Base-by-base conservation (phyloP, 2,113 vertebrate species). In the Tringa solitaria region DNA sequence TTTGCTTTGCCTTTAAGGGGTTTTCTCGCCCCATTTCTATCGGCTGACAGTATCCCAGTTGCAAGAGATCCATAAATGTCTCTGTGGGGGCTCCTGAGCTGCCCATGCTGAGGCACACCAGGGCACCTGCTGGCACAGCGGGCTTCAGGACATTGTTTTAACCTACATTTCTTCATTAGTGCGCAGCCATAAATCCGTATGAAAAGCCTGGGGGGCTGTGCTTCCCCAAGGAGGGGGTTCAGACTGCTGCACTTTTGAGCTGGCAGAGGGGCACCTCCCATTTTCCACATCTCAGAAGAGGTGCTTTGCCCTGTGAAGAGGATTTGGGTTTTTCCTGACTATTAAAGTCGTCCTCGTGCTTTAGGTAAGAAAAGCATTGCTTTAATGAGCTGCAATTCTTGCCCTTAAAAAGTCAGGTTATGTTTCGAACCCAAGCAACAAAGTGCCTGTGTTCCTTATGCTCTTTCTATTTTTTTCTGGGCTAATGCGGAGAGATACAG, bases 191-290 rank as follows among this genome's bases (percentile, higher is more conserved):
- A 37, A 33, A 60, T 23, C 51, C 4, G 2, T 30, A 30, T 4
- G 33, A 30, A 76, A 30, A 69, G 5, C 15, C 37, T 13, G 8
- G 37, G 69, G 45, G 22, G 14, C 18, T 70, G 50, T 30, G 32
- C 33, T 64, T 63, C 12, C 18, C 45, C 2, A 2, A 11, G 57
- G 8, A 7, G 14, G 11, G 23, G 19, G 39, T 13, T 79, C 41
- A 78, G 46, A 41, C 35, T 35, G 35, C 54, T 64, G n/a, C 61
- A 20, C n/a, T 80, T 53, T 0, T 0, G 14, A 60, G n/a, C 56
- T 39, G 68, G 22, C n/a, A 43, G 39, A 37, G 45, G 37, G 50
- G 15, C 30, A 72, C 12, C 39, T 70, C 18, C 39, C 17, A 43
- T 63, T 54, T 45, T 33, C 45, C 8, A 2, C 46, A n/a, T 37